Percentiles rank a stretch among this genome's conserved stretches.
phyloP scores from a whole-genome alignment of 2,888 invertebrate genomes.

The Leuctra nigra region DNA sequence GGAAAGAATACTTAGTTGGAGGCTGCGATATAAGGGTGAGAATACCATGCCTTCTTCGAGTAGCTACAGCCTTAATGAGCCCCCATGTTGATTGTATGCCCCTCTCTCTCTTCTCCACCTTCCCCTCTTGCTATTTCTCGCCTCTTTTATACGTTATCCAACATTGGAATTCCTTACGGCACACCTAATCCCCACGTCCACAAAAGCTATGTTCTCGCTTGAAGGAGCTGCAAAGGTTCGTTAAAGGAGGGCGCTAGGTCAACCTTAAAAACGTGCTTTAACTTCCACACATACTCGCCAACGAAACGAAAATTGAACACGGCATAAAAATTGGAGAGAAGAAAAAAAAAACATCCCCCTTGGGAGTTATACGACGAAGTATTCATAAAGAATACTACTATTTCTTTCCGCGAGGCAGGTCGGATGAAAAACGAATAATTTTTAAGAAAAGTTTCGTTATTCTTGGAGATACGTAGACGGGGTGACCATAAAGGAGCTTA shows the following conservation, averaged over 20 bases:
- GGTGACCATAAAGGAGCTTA: slow-evolving; percentile 14
- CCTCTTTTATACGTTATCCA: neutral
- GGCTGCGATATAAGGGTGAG: slow-evolving; percentile 23
- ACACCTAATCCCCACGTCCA: slow-evolving; percentile 24
- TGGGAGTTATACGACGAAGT: neutral
- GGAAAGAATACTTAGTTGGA: slow-evolving; percentile 22
- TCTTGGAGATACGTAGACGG: neutral
- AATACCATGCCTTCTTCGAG: slow-evolving; percentile 23
- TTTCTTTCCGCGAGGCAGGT: neutral
- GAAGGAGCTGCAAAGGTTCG: slow-evolving; percentile 25
- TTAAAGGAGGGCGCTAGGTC: slow-evolving; percentile 25
- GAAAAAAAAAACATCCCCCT: slow-evolving; percentile 5
- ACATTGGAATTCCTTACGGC: slow-evolving; percentile 25
- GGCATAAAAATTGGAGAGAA: slow-evolving; percentile 9
- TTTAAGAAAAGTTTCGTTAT: slow-evolving; percentile 2
- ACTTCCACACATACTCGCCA: slow-evolving; percentile 16
- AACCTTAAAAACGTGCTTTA: slow-evolving; percentile 25
- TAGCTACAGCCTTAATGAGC: slow-evolving; percentile 24
- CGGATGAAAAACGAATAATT: slow-evolving; percentile 8
- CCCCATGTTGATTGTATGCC: neutral
- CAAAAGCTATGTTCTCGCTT: slow-evolving; percentile 18
- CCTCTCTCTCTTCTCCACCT: neutral
- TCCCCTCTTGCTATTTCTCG: neutral
- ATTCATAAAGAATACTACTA: slow-evolving; percentile 8
- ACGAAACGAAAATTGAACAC: slow-evolving; percentile 15